Evolutionary conservation across 2,888 invertebrate genomes (phyloP), one percentile per base, ranked within the genome.

Genomic region (Lasioglossum calceatum): DNA sequence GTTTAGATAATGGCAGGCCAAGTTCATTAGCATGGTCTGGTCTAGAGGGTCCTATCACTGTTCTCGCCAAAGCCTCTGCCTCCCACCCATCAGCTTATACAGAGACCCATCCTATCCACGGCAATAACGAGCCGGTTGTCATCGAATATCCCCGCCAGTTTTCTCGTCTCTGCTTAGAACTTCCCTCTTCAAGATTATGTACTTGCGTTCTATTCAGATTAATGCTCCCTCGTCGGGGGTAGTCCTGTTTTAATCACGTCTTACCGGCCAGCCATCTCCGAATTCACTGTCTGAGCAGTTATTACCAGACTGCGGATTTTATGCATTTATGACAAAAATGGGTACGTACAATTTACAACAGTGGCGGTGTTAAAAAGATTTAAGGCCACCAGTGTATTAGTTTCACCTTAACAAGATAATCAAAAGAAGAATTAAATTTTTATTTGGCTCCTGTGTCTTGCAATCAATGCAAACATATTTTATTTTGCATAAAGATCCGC

Each of bases 11-110:
- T 93, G 91, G 92, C 90, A 89, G 89, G 87, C 91, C 91, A 90
- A 91, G 93, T 93, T 93, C 93, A 93, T 93, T 93, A 93, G 92
- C 93, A 93, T 93, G 91, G 90, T 89, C 84, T 77, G 86, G 77
- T 85, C 87, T 84, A 76, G 87, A 88, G 88, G 76, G 77, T 90
- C 73, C 90, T 90, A 90, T 90, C 90, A 77, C 79, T 82, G 83
- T 82, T 79, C 77, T 71, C 83, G 81, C 81, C 73, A 67, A 87
- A 90, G 77, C 82, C 50, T 44, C 61, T 67, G 77, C 76, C 78
- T 74, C 50, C 77, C 84, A 80, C 78, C 50, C 61, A 27, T 67
- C 71, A 47, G 83, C 80, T 82, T 82, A 73, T 74, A 79, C 82
- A 77, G 81, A 81, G 81, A 42, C 44, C 27, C 67, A 39, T 39